Base-by-base conservation (phyloP, 2,797 vertebrate species). In the Forpus xanthops region DNA sequence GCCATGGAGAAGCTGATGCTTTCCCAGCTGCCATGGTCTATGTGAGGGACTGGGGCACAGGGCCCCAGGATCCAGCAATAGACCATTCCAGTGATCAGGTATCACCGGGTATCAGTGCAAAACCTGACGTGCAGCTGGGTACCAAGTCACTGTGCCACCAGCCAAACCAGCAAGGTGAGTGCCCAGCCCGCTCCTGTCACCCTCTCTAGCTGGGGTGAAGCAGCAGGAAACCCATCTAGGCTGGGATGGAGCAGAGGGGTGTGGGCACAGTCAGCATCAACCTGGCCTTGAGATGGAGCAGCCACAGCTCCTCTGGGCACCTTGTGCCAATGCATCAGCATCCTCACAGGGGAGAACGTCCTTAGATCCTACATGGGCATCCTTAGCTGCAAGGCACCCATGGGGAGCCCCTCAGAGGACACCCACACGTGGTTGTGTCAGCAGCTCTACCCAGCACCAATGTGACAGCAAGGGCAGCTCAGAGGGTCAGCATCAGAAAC, bases 381-480 rank as follows among this genome's bases (percentile, higher is more conserved):
- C 60, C 30, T 62, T 5, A 50, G 80, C 56, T 3, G 1, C 45
- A 3, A 15, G 30, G 62, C 17, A 19, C 27, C 55, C 5, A 0
- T 5, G 15, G n/a, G 53, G 72, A 77, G 19, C 23, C 53, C 13
- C 39, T n/a, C 85, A 4, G 79, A 81, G 83, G 42, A 39, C 88
- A 50, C 68, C 19, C 0, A 0, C 66, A 31, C 86, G 17, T 0
- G 17, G 84, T 72, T 88, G 84, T 20, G 72, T 83, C 93, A 93
- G 93, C 95, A 90, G 73, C 94, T 78, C 61, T 52, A 44, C 42
- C 10, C 15, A 10, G 47, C 41, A n/a, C 61, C 64, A 85, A 90
- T 68, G 88, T 0, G 11, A 50, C 82, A 76, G 75, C 90, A 88
- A 85, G 55, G 55, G 45, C 50, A 2, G 71, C 78, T 24, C 4